Base-by-base conservation (phyloP, 2,888 invertebrate genomes). In the Erannis defoliaria region DNA sequence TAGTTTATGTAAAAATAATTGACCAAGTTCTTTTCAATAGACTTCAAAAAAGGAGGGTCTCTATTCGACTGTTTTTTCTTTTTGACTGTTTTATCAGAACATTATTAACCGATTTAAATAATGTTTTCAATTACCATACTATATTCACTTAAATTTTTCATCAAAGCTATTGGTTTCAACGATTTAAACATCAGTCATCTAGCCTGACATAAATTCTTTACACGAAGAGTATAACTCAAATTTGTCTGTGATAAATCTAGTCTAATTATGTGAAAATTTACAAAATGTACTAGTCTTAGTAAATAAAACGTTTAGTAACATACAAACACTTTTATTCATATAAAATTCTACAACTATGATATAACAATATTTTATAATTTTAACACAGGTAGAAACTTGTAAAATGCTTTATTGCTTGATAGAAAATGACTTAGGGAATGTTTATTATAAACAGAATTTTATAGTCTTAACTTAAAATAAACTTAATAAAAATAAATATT, bases 261-360 rank as follows among this genome's bases (percentile, higher is more conserved):
- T 49, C 37, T 31, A 42, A 48, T 42, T 23, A 23, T 40, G 19
- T 19, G 5, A 10, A 5, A 4, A 29, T 35, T 42, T 29, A 35
- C n/a, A 16, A 14, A 9, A 19, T 14, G n/a, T 12, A n/a, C 5
- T 35, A 35, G 2, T 29, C 49, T 63, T 58, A 51, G 21, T 66
- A 31, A 59, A 66, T 55, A 70, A 73, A 66, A 69, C 45, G 58
- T 37, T 66, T 68, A 58, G 46, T 69, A 75, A 67, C 73, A 69
- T 74, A 75, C 62, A 76, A 73, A 73, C 68, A 49, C 16, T 72
- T 83, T 81, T 81, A 78, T 80, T 84, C 74, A 51, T 74, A 80
- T 80, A 76, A 75, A 71, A 71, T 70, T 66, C 31, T 61, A 60
- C 46, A 64, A 31, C 55, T 63, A 69, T 49, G 23, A 54, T 64